Evolutionary conservation across 2,797 vertebrate species (phyloP).

Genomic region (Periparus ater): DNA sequence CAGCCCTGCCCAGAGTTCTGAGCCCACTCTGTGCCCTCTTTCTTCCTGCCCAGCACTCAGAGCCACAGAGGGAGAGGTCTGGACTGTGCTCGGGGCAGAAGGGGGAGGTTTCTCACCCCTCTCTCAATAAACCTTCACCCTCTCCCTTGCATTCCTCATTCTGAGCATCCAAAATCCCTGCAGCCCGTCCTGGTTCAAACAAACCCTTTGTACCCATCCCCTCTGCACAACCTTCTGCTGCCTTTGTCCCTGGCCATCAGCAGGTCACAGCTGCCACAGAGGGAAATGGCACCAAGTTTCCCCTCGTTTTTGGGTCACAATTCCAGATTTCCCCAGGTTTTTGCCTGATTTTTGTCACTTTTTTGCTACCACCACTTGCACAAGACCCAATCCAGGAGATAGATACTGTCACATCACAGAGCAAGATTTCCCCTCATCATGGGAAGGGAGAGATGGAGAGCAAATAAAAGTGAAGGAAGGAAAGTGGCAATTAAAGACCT

Average conservation of each 20-base stretch:
- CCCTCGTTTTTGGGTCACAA: not conserved
- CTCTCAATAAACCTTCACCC: too few relatives aligned
- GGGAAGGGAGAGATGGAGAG: rapidly evolving
- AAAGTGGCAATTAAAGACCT: not conserved
- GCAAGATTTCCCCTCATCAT: rapidly evolving
- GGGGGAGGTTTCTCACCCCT: not conserved
- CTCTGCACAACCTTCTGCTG: not conserved
- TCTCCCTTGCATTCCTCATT: rapidly evolving
- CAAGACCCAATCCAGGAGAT: not conserved
- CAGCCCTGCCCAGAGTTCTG: not conserved
- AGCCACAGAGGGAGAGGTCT: not conserved
- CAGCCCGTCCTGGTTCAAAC: not conserved
- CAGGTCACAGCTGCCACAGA: not conserved
- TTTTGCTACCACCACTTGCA: not conserved
- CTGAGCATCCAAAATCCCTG: not conserved
- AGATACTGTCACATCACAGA: not conserved
- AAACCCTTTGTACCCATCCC: not conserved
- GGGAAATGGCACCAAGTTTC: not conserved
- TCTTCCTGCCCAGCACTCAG: not conserved
- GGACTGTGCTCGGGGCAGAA: not conserved
- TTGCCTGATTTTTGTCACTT: not conserved
- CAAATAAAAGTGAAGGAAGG: rapidly evolving
- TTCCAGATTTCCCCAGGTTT: not conserved
- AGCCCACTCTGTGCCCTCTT: not conserved
- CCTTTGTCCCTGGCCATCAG: not conserved